phyloP scores from a whole-genome alignment of 1,140 invertebrate genomes.

The Ceratina australensis region DNA sequence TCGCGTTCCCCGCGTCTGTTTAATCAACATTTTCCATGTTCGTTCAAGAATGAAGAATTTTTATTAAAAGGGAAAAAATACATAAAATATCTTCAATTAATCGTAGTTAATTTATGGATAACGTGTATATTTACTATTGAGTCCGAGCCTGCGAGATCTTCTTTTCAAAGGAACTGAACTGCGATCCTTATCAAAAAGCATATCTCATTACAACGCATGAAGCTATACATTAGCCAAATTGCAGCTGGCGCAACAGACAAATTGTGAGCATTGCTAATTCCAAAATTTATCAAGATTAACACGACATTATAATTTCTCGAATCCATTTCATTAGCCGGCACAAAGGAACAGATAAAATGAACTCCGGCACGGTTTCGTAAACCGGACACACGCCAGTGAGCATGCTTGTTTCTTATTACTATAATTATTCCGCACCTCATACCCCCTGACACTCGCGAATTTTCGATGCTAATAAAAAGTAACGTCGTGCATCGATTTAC shows the following conservation, averaged over 20 bases:
- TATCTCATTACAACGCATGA: not conserved
- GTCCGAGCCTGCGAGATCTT: not conserved
- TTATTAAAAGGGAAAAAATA: no score
- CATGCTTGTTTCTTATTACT: not conserved
- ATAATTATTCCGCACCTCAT: not conserved
- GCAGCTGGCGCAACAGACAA: not conserved
- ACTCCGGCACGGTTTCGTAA: not conserved
- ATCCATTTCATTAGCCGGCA: not conserved
- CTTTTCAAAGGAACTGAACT: not conserved
- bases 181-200: slow-evolving; percentile 8
- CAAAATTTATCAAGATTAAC: slow-evolving; percentile 12
- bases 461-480: not conserved
- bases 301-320: slow-evolving; percentile 1
- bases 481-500: not conserved
- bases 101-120: no score
- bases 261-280: slow-evolving; percentile 5
- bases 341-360: not conserved
- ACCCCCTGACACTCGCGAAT: not conserved
- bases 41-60: no score
- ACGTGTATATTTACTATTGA: not conserved
- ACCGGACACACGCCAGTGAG: not conserved
- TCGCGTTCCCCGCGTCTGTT: no score
- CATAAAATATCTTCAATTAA: no score
- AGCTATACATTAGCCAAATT: not conserved
- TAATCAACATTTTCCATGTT: no score